These are phyloP conservation scores for Chalcosyrphus nemorum DNA, from an alignment of 2,888 invertebrate species.

Conservation along the genomic window DNA sequence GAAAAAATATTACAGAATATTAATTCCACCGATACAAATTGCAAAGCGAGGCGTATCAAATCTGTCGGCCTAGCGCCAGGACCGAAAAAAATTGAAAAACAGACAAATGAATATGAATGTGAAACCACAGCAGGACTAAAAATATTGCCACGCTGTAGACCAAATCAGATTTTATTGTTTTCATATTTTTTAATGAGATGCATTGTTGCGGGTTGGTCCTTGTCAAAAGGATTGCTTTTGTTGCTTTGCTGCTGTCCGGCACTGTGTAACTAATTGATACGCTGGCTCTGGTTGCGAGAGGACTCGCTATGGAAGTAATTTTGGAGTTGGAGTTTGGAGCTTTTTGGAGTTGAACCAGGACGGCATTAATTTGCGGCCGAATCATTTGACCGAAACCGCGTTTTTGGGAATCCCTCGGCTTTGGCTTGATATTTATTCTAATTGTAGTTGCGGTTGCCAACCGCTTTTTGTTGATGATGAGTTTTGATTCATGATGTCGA, in stretches of 20 bases:
- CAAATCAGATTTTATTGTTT: constrained; percentile 60
- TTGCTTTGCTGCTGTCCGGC: too few species aligned
- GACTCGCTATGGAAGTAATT: constrained; percentile 39
- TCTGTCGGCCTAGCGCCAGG: neutral
- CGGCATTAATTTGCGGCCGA: constrained; percentile 37
- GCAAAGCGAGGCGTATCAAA: constrained; percentile 17
- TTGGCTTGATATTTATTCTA: constrained; percentile 35
- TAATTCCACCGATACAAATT: constrained; percentile 42
- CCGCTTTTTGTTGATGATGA: neutral
- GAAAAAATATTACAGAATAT: constrained; percentile 29
- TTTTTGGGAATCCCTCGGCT: neutral
- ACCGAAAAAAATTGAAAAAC: neutral
- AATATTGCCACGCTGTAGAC: neutral
- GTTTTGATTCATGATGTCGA: too few species aligned
- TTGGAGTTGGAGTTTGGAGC: too few species aligned
- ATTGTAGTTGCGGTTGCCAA: constrained; percentile 36
- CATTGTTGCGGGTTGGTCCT: constrained; percentile 7
- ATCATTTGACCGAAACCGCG: constrained; percentile 17
- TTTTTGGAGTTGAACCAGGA: constrained; percentile 30
- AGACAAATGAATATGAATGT: constrained; percentile 6
- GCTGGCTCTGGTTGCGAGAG: too few species aligned
- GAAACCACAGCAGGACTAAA: constrained; percentile 20
- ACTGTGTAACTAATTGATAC: too few species aligned
- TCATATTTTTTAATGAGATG: constrained; percentile 54
- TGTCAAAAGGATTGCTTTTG: constrained; percentile 26